Percentiles rank a stretch among this genome's conserved stretches.
These are phyloP conservation scores for Paguma larvata DNA, from an alignment of 2,797 vertebrate genomes.

Conservation along the genomic window DNA sequence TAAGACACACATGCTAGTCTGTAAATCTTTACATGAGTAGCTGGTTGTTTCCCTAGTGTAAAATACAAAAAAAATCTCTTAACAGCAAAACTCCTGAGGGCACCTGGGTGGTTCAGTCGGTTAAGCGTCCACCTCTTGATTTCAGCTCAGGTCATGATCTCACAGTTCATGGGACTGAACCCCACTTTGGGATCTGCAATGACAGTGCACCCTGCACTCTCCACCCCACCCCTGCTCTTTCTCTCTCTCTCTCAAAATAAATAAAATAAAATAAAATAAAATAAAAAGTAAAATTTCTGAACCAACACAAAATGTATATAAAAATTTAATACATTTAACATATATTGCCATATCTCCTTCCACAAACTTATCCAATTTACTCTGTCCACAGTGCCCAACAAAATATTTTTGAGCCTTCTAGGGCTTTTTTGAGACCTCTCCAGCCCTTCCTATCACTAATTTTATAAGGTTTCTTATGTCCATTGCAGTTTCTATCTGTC, in stretches of 20 bases:
- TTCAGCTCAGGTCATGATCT: too few species aligned
- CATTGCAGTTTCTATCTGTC: neutral
- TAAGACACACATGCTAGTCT: neutral
- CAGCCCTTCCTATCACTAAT: neutral
- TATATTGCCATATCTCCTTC: neutral
- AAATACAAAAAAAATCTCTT: neutral
- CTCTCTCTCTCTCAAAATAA: too few species aligned
- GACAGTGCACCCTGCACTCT: too few species aligned
- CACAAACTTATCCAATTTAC: neutral
- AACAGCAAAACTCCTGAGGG: neutral
- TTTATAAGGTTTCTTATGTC: neutral
- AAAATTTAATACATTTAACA: neutral
- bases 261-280: neutral
- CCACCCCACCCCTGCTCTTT: too few species aligned
- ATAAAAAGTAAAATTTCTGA: slow-evolving; percentile 30
- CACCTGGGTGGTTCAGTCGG: too few species aligned
- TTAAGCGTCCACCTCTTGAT: too few species aligned
- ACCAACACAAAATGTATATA: neutral
- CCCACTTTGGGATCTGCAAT: too few species aligned
- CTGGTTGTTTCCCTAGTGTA: neutral
- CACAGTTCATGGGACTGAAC: too few species aligned
- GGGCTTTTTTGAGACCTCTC: neutral
- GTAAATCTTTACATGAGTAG: neutral
- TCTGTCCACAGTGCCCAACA: neutral
- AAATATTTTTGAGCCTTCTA: neutral